Evolutionary conservation across 2,888 invertebrate genomes (phyloP).

Genomic region (Maniola hyperantus): DNA sequence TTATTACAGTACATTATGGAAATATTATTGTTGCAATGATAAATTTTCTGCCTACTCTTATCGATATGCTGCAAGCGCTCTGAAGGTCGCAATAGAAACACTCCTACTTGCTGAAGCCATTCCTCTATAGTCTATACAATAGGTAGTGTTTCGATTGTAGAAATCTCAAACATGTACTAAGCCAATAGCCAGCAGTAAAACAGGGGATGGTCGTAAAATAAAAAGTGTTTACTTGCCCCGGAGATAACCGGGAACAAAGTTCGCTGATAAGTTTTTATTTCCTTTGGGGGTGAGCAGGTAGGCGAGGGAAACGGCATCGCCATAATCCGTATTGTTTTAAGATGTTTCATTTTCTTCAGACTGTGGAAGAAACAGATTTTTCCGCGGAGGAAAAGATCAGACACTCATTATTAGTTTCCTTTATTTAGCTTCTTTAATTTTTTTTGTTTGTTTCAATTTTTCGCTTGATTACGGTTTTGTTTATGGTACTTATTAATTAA

Average conservation of each 20-base stretch:
- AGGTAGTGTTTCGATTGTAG: too few species aligned
- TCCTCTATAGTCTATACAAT: too few species aligned
- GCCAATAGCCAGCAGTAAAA: slow-evolving; percentile 57
- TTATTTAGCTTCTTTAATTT: neutral
- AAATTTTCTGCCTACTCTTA: too few species aligned
- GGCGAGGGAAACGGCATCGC: slow-evolving; percentile 30
- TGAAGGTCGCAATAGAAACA: too few species aligned
- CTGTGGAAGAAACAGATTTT: neutral
- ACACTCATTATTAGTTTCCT: slow-evolving; percentile 8
- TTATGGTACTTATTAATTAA: too few species aligned
- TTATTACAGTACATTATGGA: too few species aligned
- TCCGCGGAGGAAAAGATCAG: neutral
- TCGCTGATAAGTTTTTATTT: slow-evolving; percentile 80
- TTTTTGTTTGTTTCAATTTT: slow-evolving; percentile 4
- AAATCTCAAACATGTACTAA: too few species aligned
- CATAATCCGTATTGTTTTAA: slow-evolving; percentile 37
- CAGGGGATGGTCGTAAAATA: slow-evolving; percentile 73
- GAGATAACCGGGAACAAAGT: slow-evolving; percentile 76
- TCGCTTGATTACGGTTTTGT: slow-evolving; percentile 29
- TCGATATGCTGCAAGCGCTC: too few species aligned
- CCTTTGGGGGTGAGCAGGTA: slow-evolving; percentile 41
- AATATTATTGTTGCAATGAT: too few species aligned
- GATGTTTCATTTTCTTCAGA: slow-evolving; percentile 32
- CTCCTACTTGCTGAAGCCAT: too few species aligned
- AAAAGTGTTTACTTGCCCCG: slow-evolving; percentile 77